Evolutionary conservation across 2,113 vertebrate species (phyloP).

Genomic region (Apteryx owenii): DNA sequence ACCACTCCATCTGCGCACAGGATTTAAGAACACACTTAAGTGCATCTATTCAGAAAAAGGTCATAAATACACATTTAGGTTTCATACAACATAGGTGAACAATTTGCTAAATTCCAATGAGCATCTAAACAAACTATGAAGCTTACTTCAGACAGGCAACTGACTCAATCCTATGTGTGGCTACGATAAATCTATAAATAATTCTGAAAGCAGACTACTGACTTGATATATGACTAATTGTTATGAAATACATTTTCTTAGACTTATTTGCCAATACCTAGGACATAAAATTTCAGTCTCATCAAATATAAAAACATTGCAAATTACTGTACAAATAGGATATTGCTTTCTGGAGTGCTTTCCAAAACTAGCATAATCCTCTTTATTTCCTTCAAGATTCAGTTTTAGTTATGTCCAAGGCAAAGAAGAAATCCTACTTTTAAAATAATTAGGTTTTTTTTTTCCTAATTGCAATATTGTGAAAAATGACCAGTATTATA

Average conservation of each 20-base stretch:
- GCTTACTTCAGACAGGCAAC: background rate
- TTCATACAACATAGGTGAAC: background rate
- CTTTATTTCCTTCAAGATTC: background rate
- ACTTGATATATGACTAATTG: background rate
- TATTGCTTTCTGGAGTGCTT: background rate
- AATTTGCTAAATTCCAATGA: background rate
- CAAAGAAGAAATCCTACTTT: background rate
- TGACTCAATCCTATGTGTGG: background rate
- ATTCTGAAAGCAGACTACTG: background rate
- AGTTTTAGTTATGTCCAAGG: background rate
- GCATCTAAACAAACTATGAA: background rate
- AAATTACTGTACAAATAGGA: background rate
- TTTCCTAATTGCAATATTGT: background rate
- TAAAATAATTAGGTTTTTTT: background rate
- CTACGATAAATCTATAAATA: background rate
- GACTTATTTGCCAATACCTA: background rate
- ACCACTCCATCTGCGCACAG: background rate
- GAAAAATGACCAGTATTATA: background rate
- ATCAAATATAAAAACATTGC: background rate
- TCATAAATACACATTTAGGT: background rate
- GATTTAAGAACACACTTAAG: background rate
- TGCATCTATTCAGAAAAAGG: background rate
- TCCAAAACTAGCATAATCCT: background rate
- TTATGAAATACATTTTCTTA: background rate
- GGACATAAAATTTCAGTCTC: background rate